Evolutionary conservation across 2,797 vertebrate species (phyloP).

Genomic region (Gallinago solitaria): DNA sequence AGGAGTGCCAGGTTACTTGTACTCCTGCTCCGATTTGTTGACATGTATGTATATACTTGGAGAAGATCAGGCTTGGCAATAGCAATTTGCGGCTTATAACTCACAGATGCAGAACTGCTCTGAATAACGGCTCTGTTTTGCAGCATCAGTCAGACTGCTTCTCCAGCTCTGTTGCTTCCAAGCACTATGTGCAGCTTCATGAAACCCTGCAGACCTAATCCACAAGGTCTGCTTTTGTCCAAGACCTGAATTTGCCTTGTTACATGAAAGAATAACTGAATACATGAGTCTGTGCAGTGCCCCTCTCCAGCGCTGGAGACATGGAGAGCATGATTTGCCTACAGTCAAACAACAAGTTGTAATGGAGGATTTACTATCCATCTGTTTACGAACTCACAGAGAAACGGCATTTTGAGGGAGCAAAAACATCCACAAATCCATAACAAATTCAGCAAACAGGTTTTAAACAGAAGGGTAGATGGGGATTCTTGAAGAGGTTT

Average conservation of each 20-base stretch:
- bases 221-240: not conserved
- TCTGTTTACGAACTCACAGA: not conserved
- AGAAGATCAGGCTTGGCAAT: not conserved
- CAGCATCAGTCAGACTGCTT: not conserved
- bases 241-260: not conserved
- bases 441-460: not conserved
- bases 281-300: fast-evolving
- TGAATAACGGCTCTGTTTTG: not conserved
- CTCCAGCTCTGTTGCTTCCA: not conserved
- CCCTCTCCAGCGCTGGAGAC: not conserved
- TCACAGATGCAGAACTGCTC: not conserved
- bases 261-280: not conserved
- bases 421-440: fast-evolving
- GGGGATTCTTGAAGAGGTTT: not conserved
- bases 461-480: not conserved
- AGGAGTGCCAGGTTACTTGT: not conserved
- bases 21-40: not conserved
- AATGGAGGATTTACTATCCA: not conserved
- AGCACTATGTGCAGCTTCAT: not conserved
- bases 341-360: not conserved
- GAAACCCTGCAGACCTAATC: not conserved
- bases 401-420: not conserved
- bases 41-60: fast-evolving
- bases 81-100: not conserved
- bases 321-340: fast-evolving